Evolutionary conservation across 2,797 vertebrate genomes (phyloP), one percentile per base, ranked within the genome.

Genomic region (Eospalax fontanierii): DNA sequence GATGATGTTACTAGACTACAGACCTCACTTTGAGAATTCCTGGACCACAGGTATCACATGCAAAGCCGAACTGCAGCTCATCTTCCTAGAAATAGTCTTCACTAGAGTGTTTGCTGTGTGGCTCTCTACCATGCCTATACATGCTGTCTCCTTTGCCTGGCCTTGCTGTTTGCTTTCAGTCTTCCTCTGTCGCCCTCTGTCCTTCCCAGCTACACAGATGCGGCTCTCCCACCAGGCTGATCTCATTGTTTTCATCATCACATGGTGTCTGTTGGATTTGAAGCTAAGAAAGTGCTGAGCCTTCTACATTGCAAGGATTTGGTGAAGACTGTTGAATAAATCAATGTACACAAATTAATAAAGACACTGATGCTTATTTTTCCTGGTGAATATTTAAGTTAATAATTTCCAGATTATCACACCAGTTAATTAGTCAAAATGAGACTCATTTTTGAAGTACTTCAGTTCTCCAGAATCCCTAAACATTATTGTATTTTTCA

Each of bases 391-490:
- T 80, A 38, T 50, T 68, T 68, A 80, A 93, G 57, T 76, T 87
- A 26, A 79, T 94, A 46, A 3, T 85, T 91, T 71, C 59, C 28
- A 74, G 9, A 71, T 79, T 75, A 63, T 1, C 61, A 73, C 59
- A 57, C 33, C 87, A 50, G 74, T 84, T 50, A 89, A 95, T 92
- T 87, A 19, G 19, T 61, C 61, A 95, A 93, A 96, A 89, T 50
- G 57, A 87, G 35, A 43, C 22, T 76, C 15, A 2, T 14, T 94
- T 95, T 83, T 84, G 57, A 90, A 93, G 86, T 59, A 82, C 85
- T 83, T 93, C 9, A 89, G 79, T 38, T 68, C n/a, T 82, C 33
- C 9, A 76, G 59, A 87, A 91, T 91, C 24, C 35, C 35, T 76
- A 83, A 80, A 71, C 46, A 66, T 93, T 94, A 75, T 33, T 92